Conservation (phyloP, 2,797 vertebrate genomes). For the Periophthalmus magnuspinnatus region DNA sequence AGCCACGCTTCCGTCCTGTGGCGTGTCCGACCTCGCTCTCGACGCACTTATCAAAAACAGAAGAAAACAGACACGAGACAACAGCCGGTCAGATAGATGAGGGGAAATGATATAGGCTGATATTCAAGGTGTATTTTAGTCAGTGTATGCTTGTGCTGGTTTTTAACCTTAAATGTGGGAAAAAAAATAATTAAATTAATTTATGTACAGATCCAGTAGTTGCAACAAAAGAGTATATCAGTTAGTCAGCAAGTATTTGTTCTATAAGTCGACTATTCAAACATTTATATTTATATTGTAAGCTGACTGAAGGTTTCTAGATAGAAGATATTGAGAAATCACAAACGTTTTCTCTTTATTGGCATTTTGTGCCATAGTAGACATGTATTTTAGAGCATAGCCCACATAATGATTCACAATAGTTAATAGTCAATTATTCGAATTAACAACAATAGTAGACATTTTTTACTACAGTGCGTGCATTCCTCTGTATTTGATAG, state of each 20-base stretch:
- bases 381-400: too few species aligned
- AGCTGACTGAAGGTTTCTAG: not conserved
- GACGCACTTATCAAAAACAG: conserved; percentile 58
- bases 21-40: conserved; percentile 51
- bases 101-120: not conserved
- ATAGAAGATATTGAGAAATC: too few species aligned
- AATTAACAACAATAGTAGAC: not conserved
- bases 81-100: not conserved
- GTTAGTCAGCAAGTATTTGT: too few species aligned
- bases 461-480: not conserved
- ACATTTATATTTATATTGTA: not conserved
- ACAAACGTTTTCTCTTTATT: too few species aligned
- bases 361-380: too few species aligned
- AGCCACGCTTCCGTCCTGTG: conserved; percentile 65
- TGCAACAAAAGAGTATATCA: too few species aligned
- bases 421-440: not conserved
- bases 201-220: too few species aligned
- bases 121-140: not conserved
- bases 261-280: too few species aligned
- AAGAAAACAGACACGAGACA: not conserved
- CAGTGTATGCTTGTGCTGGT: not conserved
- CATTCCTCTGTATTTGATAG: not conserved
- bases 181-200: too few species aligned
- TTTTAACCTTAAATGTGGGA: not conserved
- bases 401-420: not conserved